phyloP scores from a whole-genome alignment of 2,113 vertebrate genomes.

The Cathartes aura region DNA sequence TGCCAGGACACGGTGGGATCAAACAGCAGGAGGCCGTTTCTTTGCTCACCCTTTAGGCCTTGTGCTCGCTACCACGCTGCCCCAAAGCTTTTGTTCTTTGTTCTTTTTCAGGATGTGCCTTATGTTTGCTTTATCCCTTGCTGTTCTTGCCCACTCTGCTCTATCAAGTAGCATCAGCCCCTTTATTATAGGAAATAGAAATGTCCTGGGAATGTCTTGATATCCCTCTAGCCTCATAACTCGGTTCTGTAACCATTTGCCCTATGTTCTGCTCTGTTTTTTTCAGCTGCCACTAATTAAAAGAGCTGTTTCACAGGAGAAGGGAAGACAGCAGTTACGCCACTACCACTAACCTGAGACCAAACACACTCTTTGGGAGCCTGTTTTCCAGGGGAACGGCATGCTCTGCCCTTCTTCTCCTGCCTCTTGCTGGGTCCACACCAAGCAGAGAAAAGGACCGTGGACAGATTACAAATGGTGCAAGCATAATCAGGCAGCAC shows the following conservation, averaged over 20 bases:
- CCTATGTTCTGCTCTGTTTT: background rate
- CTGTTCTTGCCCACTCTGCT: constrained; percentile 14
- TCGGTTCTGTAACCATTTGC: background rate
- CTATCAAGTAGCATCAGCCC: background rate
- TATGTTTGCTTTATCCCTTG: constrained; percentile 19
- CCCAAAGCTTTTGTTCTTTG: constrained; percentile 18
- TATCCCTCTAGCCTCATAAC: background rate
- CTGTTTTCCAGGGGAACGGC: background rate
- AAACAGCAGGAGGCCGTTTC: background rate
- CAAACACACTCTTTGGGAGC: background rate
- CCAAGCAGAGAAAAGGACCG: background rate
- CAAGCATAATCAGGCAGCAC: background rate
- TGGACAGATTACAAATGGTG: background rate
- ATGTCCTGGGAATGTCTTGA: background rate
- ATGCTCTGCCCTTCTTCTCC: background rate
- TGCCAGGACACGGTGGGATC: background rate
- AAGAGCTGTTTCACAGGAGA: background rate
- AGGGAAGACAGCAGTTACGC: background rate
- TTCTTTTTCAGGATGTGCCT: constrained; percentile 19
- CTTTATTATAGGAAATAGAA: background rate
- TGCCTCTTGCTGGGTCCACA: background rate
- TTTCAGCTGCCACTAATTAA: background rate
- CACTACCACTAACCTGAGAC: background rate
- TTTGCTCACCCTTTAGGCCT: background rate
- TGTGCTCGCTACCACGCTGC: background rate